Evolutionary conservation across 2,888 invertebrate species (phyloP), one percentile per base, ranked within the genome.

Genomic region (Ctena decussata): DNA sequence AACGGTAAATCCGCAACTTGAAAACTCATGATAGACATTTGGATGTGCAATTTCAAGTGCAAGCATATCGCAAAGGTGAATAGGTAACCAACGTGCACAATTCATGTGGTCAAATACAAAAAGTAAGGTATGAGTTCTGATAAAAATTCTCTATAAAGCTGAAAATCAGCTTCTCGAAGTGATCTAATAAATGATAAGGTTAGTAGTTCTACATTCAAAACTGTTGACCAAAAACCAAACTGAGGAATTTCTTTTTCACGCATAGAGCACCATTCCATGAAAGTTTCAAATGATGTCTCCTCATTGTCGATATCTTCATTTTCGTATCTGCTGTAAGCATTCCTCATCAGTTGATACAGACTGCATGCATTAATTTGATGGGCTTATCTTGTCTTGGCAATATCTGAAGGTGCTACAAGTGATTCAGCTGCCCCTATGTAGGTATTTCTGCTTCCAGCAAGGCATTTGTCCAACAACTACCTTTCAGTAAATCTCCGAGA

Each of bases 1-100:
- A 3, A 91, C 81, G 37, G 83, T 80, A 82, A 91, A 91, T 8
- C 85, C 84, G 12, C 91, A 90, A 18, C 44, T 82, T 2, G 80
- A 5, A 82, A 91, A 91, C 49, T 90, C 88, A 11, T 21, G 21
- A 18, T 78, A 79, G 6, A 93, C 30, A 41, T 80, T 39, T 27
- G 86, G 90, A 74, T 89, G 90, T 21, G 49, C 73, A 35, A 78
- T 12, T 30, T 87, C 73, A 27, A 91, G 65, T 18, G 79, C 30
- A 77, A 82, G 24, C 90, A 91, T 90, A 78, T 92, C 89, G 32
- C 80, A 69, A 11, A 91, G 57, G 72, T 91, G 91, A 46, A 91
- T 73, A 12, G 90, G 87, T 12, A 93, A 60, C 89, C 92, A 92
- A n/a, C 91, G 72, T 3, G 90, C 86, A 85, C 91, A 92, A 35